Evolutionary conservation across 2,888 invertebrate species (phyloP).

Genomic region (Macrosiphum euphorbiae): DNA sequence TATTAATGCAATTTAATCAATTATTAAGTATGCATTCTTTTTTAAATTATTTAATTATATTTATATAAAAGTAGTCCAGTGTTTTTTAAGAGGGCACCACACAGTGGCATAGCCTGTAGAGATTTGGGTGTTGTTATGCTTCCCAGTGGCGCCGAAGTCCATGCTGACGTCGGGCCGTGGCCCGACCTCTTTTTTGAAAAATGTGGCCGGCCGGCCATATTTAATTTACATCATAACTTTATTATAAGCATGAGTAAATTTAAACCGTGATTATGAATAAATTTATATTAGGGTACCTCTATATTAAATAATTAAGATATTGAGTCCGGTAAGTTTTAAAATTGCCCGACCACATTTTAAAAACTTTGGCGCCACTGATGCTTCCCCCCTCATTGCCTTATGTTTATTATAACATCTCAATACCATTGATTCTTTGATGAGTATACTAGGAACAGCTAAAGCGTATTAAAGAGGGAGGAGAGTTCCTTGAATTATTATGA

Average conservation of each 20-base stretch:
- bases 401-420: neutral
- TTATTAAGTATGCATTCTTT: neutral
- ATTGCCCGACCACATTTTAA: no score
- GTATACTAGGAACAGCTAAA: neutral
- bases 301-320: no score
- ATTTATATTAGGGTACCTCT: no score
- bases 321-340: no score
- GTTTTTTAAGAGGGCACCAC: neutral
- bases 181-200: no score
- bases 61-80: neutral
- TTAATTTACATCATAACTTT: no score
- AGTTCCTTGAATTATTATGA: neutral
- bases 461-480: neutral
- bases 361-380: no score
- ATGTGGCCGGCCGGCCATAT: no score
- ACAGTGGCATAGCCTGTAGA: neutral
- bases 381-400: neutral
- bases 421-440: neutral
- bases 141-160: no score
- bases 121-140: neutral
- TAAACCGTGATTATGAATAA: no score
- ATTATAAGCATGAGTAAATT: no score
- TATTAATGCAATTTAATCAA: neutral
- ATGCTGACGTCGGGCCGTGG: no score
- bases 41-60: neutral